Evolutionary conservation across 1,140 invertebrate species (phyloP), one percentile per base, ranked within the genome.

Genomic region (Pygmarrhopalites habei): DNA sequence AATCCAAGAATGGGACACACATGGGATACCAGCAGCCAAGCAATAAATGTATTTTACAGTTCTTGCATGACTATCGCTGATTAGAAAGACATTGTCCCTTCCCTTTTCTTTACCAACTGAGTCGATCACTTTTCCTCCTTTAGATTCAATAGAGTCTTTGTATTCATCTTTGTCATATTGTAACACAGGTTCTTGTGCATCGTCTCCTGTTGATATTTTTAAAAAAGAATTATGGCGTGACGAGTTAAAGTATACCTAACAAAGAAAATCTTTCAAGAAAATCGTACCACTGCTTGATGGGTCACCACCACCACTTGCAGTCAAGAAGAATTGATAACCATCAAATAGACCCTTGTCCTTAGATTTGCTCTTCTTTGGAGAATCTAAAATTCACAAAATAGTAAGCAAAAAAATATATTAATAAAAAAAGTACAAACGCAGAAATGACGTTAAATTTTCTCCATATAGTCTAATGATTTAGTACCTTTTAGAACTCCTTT

Each of bases 281-380:
- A n/a, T n/a, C 32, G 49, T 62, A 68, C 66, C 58, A 49, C 23
- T 51, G n/a, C 44, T 52, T 1, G 58, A 32, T 14, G 68, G 62
- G 43, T 67, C 65, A 5, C 62, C 62, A 15, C 62, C 68, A n/a
- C 65, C 68, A 61, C 62, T 67, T 5, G 68, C 68, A 17, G 68
- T 70, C 7, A 70, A 41, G 28, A 70, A 67, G 58, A 70, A 70
- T 52, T 70, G 62, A 1, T 62, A 21, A 17, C 65, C 65, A 28
- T 61, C 43, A 32, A 70, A 70, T 17, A 70, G 21, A 35, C 43
- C 53, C 25, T 61, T 55, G 21, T 41, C 43, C 35, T 63, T 57
- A 32, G 30, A 35, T 17, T 23, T 30, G 52, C 35, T 21, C 23
- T n/a, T n/a, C n/a, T n/a, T n/a, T n/a, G n/a, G n/a, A n/a, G n/a